Conservation (phyloP, 2,113 vertebrate species). For the Ameiurus melas region DNA sequence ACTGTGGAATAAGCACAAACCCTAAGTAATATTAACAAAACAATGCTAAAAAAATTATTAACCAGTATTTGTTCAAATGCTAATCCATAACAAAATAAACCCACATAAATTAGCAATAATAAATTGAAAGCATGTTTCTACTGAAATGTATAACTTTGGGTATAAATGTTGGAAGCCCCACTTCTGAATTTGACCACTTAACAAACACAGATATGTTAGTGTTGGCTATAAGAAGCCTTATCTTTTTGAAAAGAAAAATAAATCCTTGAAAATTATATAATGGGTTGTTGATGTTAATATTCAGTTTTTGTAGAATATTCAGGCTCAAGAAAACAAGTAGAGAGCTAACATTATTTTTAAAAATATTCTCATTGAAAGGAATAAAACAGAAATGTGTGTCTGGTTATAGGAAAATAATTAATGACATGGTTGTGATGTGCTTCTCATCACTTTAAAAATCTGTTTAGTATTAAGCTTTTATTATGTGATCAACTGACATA, state of each 20-base stretch:
- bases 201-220: background rate
- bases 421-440: background rate
- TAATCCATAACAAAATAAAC: background rate
- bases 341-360: background rate
- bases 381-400: background rate
- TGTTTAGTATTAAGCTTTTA: background rate
- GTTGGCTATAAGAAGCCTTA: background rate
- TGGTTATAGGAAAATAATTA: background rate
- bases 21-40: background rate
- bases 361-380: background rate
- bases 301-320: background rate
- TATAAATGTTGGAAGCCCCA: background rate
- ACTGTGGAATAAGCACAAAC: background rate
- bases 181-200: background rate
- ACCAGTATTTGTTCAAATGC: background rate
- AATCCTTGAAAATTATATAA: background rate
- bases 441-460: background rate
- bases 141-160: background rate
- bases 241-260: background rate
- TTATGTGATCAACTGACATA: background rate
- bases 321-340: background rate
- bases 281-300: background rate
- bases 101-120: background rate
- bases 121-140: background rate
- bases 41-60: background rate